Percentiles rank a stretch among this genome's conserved stretches.
Conservation (phyloP, 1,140 invertebrate genomes). For the Anastatus disparis region DNA sequence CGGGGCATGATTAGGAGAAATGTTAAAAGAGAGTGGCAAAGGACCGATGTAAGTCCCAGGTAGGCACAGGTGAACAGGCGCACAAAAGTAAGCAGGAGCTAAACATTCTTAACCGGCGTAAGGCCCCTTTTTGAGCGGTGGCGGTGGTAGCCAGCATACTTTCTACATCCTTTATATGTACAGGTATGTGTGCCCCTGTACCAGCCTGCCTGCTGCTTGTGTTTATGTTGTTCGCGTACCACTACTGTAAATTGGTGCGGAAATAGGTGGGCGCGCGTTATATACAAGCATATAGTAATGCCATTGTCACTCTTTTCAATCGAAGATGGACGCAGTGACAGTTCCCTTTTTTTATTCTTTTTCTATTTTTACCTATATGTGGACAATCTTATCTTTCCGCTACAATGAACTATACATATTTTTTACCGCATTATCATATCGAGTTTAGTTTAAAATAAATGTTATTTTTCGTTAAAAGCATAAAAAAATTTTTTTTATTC, state of each 20-base stretch:
- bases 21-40: slow-evolving; percentile 19
- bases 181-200: background rate
- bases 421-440: too few relatives aligned
- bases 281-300: background rate
- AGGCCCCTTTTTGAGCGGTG: background rate
- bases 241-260: too few relatives aligned
- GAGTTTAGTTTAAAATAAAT: too few relatives aligned
- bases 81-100: slow-evolving; percentile 45
- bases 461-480: too few relatives aligned
- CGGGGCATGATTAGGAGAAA: too few relatives aligned
- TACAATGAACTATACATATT: too few relatives aligned
- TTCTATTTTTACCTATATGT: too few relatives aligned
- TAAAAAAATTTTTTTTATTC: too few relatives aligned
- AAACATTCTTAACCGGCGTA: slow-evolving; percentile 16
- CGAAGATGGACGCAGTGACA: background rate
- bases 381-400: too few relatives aligned
- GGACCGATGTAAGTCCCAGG: slow-evolving; percentile 51
- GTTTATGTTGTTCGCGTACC: background rate
- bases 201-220: background rate
- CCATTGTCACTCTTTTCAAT: background rate
- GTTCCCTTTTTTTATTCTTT: background rate
- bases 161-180: background rate
- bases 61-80: slow-evolving; percentile 51
- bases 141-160: background rate
- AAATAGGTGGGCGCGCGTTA: background rate